Conservation (phyloP, 2,888 invertebrate species). For the Cryptocephalus primarius region DNA sequence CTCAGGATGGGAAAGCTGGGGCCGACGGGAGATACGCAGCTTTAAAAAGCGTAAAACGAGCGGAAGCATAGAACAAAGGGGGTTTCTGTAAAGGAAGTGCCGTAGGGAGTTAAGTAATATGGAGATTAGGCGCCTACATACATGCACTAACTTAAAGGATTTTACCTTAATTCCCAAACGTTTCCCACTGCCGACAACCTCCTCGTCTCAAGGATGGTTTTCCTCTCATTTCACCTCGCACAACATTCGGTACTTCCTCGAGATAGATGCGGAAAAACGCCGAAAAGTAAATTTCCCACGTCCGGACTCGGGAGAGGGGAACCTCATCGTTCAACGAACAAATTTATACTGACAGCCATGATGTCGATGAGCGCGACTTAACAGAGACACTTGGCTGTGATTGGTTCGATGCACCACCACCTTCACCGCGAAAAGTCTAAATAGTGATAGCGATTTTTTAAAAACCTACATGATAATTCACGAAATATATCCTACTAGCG, state of each 20-base stretch:
- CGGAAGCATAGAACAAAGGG: too few species aligned
- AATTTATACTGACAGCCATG: slow-evolving; percentile 98
- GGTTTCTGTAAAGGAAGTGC: not conserved
- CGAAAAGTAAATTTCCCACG: slow-evolving; percentile 28
- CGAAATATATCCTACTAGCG: too few species aligned
- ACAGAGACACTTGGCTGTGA: slow-evolving; percentile 56
- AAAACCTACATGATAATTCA: too few species aligned
- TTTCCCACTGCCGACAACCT: too few species aligned
- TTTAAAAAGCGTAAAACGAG: too few species aligned
- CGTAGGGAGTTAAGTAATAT: slow-evolving; percentile 7
- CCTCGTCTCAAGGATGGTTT: too few species aligned
- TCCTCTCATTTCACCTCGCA: slow-evolving; percentile 19
- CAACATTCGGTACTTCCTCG: slow-evolving; percentile 31
- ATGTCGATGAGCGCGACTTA: slow-evolving; percentile 78
- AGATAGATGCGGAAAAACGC: slow-evolving; percentile 18
- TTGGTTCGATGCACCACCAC: slow-evolving; percentile 42
- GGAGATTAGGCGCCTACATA: slow-evolving; percentile 6
- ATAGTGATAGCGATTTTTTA: too few species aligned
- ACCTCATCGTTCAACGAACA: slow-evolving; percentile 76
- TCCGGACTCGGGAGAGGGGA: slow-evolving; percentile 58
- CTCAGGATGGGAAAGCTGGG: too few species aligned
- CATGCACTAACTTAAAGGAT: not conserved
- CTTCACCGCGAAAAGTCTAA: too few species aligned
- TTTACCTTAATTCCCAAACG: slow-evolving; percentile 1
- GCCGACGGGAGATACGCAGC: too few species aligned